A percentile compares a stretch with the other conserved stretches of the same genome.
These are phyloP conservation scores for Ceyx erithaca DNA, from an alignment of 2,797 vertebrate species.

Conservation along the genomic window DNA sequence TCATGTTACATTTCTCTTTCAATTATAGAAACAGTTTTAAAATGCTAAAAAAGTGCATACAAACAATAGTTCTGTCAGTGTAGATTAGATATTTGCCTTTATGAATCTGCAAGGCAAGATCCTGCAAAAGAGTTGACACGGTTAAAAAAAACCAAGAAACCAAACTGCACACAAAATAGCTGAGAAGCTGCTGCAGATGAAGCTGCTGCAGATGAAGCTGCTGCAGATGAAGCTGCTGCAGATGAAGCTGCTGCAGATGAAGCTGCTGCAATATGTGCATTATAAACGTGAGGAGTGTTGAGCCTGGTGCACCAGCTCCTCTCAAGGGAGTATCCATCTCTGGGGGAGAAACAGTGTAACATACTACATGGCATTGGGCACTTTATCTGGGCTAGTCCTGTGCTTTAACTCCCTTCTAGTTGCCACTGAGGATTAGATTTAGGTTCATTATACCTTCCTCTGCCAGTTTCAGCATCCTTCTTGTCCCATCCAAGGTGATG, in stretches of 20 bases:
- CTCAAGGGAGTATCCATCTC: background rate
- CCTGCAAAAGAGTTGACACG: background rate
- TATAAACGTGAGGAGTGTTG: background rate
- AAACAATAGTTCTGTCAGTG: background rate
- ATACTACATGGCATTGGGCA: rapidly evolving
- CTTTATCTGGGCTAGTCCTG: background rate
- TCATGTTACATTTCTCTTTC: background rate
- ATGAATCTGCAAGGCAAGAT: background rate
- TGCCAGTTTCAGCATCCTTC: background rate
- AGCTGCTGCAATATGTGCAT: background rate
- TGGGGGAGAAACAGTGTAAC: background rate
- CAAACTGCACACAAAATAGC: background rate
- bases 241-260: too few relatives aligned
- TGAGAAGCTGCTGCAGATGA: background rate
- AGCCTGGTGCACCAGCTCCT: background rate
- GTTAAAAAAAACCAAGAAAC: background rate
- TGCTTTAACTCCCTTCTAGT: background rate
- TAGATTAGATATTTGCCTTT: background rate
- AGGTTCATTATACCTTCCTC: background rate
- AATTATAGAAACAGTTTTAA: background rate
- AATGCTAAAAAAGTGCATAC: background rate
- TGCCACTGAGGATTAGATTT: background rate
- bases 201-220: too few relatives aligned
- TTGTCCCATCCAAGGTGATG: background rate
- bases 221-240: too few relatives aligned